phyloP scores from a whole-genome alignment of 2,113 vertebrate genomes.

The Emydocephalus ijimae region DNA sequence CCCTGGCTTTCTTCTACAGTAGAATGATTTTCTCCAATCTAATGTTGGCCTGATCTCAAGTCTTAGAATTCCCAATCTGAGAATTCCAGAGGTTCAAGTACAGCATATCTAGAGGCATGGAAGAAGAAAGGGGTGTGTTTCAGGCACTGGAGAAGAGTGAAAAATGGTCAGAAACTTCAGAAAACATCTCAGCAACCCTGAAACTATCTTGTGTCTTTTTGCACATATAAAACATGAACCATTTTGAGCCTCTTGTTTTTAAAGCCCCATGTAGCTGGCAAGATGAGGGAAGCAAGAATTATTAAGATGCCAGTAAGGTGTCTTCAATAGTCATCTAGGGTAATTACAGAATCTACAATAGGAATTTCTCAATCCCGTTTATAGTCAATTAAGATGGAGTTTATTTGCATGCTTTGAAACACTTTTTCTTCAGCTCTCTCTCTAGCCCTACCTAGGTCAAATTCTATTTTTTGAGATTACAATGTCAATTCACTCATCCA shows the following conservation, averaged over 20 bases:
- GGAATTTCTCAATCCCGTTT: neutral
- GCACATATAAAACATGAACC: neutral
- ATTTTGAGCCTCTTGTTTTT: neutral
- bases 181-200: neutral
- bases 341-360: neutral
- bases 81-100: neutral
- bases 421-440: neutral
- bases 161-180: neutral
- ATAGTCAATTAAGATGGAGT: neutral
- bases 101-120: neutral
- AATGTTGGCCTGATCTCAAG: neutral
- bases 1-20: neutral
- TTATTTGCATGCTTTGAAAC: neutral
- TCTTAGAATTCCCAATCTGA: neutral
- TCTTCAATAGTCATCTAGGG: neutral
- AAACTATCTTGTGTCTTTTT: neutral
- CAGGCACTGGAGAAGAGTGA: neutral
- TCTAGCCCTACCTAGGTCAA: neutral
- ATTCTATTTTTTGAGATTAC: neutral
- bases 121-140: neutral
- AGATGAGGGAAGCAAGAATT: neutral
- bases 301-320: neutral
- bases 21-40: neutral
- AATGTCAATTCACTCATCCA: neutral
- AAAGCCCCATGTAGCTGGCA: neutral